These are phyloP conservation scores for Macrosteles quadrilineatus DNA, from an alignment of 1,140 invertebrate genomes.

Conservation along the genomic window DNA sequence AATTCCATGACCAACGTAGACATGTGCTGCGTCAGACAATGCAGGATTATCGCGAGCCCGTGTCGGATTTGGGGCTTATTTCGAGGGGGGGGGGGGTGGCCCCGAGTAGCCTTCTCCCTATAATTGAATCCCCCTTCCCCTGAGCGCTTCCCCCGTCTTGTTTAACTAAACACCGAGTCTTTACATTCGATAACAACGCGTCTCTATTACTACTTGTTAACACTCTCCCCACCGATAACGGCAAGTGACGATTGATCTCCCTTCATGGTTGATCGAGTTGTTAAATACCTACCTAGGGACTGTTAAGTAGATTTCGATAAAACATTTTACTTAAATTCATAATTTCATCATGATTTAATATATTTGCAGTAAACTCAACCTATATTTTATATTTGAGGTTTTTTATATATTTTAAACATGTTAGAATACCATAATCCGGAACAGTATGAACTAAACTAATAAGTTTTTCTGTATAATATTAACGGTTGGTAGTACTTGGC, in stretches of 20 bases:
- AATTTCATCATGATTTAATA: too few relatives aligned
- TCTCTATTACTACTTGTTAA: slow-evolving; percentile 18
- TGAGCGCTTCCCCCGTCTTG: neutral
- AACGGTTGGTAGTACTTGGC: too few relatives aligned
- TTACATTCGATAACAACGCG: slow-evolving; percentile 22
- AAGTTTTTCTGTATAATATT: too few relatives aligned
- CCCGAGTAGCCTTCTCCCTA: slow-evolving; percentile 18
- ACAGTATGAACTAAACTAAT: too few relatives aligned
- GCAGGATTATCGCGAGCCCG: slow-evolving; percentile 4
- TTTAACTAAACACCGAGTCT: slow-evolving; percentile 23
- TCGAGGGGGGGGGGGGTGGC: neutral
- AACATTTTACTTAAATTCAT: too few relatives aligned
- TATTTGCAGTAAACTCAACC: too few relatives aligned
- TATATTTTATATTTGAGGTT: too few relatives aligned
- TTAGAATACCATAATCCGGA: too few relatives aligned
- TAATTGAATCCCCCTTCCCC: slow-evolving; percentile 24
- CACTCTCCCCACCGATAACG: neutral
- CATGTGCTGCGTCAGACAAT: slow-evolving; percentile 11
- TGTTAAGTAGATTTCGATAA: too few relatives aligned
- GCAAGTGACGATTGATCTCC: neutral
- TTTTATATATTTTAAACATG: too few relatives aligned
- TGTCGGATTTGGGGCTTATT: slow-evolving; percentile 24
- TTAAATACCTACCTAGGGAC: too few relatives aligned
- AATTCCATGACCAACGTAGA: neutral
- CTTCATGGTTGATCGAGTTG: too few relatives aligned